A percentile compares a stretch with the other conserved stretches of the same genome.
Conservation (phyloP, 2,888 invertebrate species). For the Trissoscelio sp. region DNA sequence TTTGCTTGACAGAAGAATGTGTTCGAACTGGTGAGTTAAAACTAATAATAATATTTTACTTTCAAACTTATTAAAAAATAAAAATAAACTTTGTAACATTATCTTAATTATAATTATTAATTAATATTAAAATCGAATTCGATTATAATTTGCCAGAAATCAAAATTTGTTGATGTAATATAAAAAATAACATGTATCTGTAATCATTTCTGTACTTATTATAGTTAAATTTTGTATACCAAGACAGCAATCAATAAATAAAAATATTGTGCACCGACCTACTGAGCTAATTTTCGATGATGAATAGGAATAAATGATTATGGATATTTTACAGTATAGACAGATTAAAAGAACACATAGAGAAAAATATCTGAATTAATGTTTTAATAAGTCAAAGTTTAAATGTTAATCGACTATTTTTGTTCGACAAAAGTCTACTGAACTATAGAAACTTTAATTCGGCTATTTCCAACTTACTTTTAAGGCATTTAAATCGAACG, state of each 20-base stretch:
- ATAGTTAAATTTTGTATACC: conserved; percentile 18
- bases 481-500: too few relatives aligned
- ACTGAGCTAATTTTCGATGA: conserved; percentile 37
- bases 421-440: not conserved
- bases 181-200: not conserved
- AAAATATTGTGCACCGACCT: conserved; percentile 36
- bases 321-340: not conserved
- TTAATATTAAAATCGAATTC: not conserved
- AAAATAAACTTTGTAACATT: too few relatives aligned
- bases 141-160: too few relatives aligned
- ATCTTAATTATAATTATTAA: too few relatives aligned
- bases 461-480: too few relatives aligned
- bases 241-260: conserved; percentile 24
- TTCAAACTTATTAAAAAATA: not conserved
- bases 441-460: not conserved
- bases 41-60: too few relatives aligned
- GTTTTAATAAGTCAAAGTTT: not conserved
- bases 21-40: conserved; percentile 86
- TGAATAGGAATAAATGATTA: conserved; percentile 25
- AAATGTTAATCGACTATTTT: conserved; percentile 11
- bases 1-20: conserved; percentile 87
- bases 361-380: not conserved
- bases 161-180: not conserved
- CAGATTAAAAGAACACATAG: not conserved
- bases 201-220: not conserved